Base-by-base conservation (phyloP, 2,888 invertebrate species). In the Dicycla oo region DNA sequence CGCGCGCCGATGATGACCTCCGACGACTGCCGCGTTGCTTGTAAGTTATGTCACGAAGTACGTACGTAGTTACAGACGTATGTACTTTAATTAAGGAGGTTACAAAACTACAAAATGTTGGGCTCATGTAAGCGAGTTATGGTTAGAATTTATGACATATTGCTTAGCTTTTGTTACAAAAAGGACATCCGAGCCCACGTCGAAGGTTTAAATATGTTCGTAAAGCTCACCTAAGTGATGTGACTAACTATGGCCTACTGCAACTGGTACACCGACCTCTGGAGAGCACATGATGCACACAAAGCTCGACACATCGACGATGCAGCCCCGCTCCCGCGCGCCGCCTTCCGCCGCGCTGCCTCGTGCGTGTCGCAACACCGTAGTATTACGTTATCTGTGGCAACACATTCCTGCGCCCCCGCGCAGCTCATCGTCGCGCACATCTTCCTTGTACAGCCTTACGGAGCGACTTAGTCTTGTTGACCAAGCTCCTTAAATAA, bases 371-470 rank as follows among this genome's bases (percentile, higher is more conserved):
- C 53, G 64, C 75, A 75, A 70, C 58, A 61, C n/a, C n/a, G n/a
- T n/a, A n/a, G n/a, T n/a, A n/a, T n/a, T n/a, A n/a, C n/a, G n/a
- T n/a, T n/a, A n/a, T n/a, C n/a, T 34, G 34, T 67, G 47, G 67
- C 75, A 75, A 70, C 63, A 61, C 60, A 80, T 75, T 80, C 75
- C 63, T 56, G 45, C 57, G 40, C 13, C 13, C 26, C 69, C 71
- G 43, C 34, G 38, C 47, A 8, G 5, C 53, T n/a, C 30, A 20
- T 34, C 45, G 1, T 23, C 51, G 30, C 47, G 51, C 61, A 20
- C 62, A 38, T 53, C 69, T 56, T 53, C 66, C 53, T 70, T 70
- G 67, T 80, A 45, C 66, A 75, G n/a, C n/a, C n/a, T n/a, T n/a
- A n/a, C n/a, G n/a, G n/a, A n/a, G n/a, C n/a, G n/a, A n/a, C n/a